Base-by-base conservation (phyloP, 1,140 invertebrate genomes). In the Ceratina japonica region DNA sequence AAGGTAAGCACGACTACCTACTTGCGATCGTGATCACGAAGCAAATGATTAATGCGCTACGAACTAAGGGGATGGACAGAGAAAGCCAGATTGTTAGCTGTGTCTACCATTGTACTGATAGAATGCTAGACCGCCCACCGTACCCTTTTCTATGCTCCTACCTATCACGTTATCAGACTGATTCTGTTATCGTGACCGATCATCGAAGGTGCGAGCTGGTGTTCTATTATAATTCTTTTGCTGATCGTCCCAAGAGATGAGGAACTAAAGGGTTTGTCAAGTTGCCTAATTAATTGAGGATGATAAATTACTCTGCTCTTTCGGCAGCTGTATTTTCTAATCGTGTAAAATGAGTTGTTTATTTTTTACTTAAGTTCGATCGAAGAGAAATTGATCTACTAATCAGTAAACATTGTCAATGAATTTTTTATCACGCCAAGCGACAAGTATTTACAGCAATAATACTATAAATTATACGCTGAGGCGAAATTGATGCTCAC, bases 21-120 rank as follows among this genome's bases (percentile, higher is more conserved):
- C 31, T 74, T 58, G 63, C 51, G 69, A 62, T 44, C 37, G 58
- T 58, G 54, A 63, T 83, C 82, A 63, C 73, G 58, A 76, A 31
- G 22, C 54, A 62, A 54, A 81, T 82, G 83, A 85, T 85, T 82
- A 85, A 85, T 84, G 62, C 69, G n/a, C 27, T 13, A 18, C 16
- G 66, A 75, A 85, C 79, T 85, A 85, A 82, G 84, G 61, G 79
- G 56, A 54, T 27, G 31, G 24, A 22, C 62, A 37, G 63, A 85
- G 84, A 85, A 81, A 85, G 79, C 51, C 58, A n/a, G 54, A 24
- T 69, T 65, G 51, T 75, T 77, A 61, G 20, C 56, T 15, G 56
- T 84, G 70, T 59, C 18, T 79, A 54, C 73, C 75, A 18, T 82
- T 79, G 63, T 75, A 51, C 37, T 12, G 51, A 51, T 27, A 49